Evolutionary conservation across 2,113 vertebrate species (phyloP), one percentile per base, ranked within the genome.

Genomic region (Desmodus rotundus): DNA sequence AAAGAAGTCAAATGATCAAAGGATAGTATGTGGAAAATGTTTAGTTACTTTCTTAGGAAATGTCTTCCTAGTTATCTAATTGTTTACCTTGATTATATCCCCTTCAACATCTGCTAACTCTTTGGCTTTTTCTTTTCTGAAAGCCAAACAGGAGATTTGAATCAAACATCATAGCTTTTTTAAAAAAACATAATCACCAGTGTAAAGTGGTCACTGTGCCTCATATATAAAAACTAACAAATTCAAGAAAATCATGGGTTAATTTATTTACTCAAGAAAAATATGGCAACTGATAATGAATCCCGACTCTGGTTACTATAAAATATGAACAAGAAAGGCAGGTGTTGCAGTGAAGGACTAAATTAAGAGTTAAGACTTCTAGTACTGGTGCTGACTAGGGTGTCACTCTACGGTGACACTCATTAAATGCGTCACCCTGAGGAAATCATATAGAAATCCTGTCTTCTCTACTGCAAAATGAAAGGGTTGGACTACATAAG

Each of bases 31-130:
- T 47, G 26, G 82, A 61, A 95, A 83, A 72, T 31, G 41, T 91
- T 96, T 33, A 89, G 63, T 85, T 84, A 50, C 41, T 74, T 1
- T 33, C 47, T 92, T 73, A 70, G 41, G 43, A 95, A 95, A 90
- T 72, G 36, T 88, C 54, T 86, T 77, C 92, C 95, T 96, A 65
- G 26, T 87, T 92, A 83, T 74, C 90, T 85, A 83, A 83, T 63
- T 97, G 93, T 96, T 96, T 94, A 93, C 83, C 80, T 96, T 80
- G 68, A 96, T 94, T 91, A 52, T 95, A 33, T 68, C 38, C 85
- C 78, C 86, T 94, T 80, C 84, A 87, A 67, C 91, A 96, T 96
- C 91, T 97, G 95, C 70, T 81, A 41, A 54, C 88, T 56, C 33
- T 84, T 86, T 5, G 89, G 91, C 65, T 81, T 80, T 82, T 82